These are phyloP conservation scores for Scaptomyza reducta DNA, from an alignment of 2,888 invertebrate species.

Conservation along the genomic window DNA sequence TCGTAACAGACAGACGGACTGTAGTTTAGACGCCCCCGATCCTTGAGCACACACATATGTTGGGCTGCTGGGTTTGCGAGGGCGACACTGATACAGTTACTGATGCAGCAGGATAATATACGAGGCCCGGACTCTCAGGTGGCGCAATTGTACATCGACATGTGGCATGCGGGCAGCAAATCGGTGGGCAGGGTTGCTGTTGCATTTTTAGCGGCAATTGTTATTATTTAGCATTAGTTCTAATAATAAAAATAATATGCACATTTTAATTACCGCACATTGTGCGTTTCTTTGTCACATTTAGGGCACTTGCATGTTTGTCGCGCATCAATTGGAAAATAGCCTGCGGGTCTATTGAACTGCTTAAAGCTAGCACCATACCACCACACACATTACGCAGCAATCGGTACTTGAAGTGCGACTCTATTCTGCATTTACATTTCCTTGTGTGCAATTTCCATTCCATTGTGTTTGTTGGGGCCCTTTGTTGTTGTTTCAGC, in stretches of 20 bases:
- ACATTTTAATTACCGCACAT: slow-evolving; percentile 57
- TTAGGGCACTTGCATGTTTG: slow-evolving; percentile 57
- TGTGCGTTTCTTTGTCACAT: slow-evolving; percentile 34
- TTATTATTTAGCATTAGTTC: slow-evolving; percentile 62
- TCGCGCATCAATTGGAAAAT: slow-evolving; percentile 55
- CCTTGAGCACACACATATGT: slow-evolving; percentile 62
- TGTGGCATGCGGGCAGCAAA: slow-evolving; percentile 52
- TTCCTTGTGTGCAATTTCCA: slow-evolving; percentile 9
- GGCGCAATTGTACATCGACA: slow-evolving; percentile 55
- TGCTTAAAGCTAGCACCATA: slow-evolving; percentile 42
- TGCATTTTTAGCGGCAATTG: slow-evolving; percentile 47
- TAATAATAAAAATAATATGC: slow-evolving; percentile 62
- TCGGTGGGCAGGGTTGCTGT: slow-evolving; percentile 7
- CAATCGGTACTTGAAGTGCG: slow-evolving; percentile 2
- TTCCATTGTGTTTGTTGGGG: slow-evolving; percentile 26
- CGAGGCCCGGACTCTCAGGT: slow-evolving; percentile 47
- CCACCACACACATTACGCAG: slow-evolving; percentile 12
- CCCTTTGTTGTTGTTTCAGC: slow-evolving; percentile 60
- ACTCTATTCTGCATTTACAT: slow-evolving; percentile 3
- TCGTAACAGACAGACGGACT: slow-evolving; percentile 25
- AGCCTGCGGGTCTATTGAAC: slow-evolving; percentile 64
- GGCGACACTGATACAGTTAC: slow-evolving; percentile 72
- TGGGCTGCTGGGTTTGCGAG: slow-evolving; percentile 42
- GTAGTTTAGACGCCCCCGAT: slow-evolving; percentile 12
- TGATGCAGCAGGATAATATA: slow-evolving; percentile 1